Conservation (phyloP, 2,113 vertebrate species). For the Trinectes maculatus region DNA sequence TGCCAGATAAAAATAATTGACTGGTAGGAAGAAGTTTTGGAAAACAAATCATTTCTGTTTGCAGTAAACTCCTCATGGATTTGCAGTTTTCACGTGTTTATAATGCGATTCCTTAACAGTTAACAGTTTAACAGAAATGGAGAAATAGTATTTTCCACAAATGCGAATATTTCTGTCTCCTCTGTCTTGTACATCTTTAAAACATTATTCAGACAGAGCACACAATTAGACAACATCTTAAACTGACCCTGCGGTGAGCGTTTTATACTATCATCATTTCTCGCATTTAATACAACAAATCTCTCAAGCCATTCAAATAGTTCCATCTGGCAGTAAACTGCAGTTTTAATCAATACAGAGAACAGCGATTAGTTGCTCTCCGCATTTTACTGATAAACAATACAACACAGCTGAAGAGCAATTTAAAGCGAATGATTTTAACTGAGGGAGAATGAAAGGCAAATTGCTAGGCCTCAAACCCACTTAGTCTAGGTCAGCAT, state of each 20-base stretch:
- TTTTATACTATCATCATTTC: too few relatives aligned
- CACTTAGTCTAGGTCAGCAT: conserved; percentile 37
- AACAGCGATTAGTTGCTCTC: neutral
- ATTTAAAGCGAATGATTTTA: conserved; percentile 24
- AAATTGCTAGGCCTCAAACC: conserved; percentile 30
- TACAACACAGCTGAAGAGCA: neutral
- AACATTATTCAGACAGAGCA: neutral
- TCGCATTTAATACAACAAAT: neutral
- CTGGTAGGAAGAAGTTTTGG: too few relatives aligned
- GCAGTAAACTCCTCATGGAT: neutral
- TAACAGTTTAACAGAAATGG: neutral
- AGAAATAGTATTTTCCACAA: too few relatives aligned
- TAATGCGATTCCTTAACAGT: too few relatives aligned
- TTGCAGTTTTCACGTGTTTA: neutral
- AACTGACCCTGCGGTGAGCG: neutral
- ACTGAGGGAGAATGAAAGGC: conserved; percentile 28
- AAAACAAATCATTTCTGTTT: neutral
- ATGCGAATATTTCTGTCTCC: neutral
- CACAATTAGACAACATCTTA: neutral
- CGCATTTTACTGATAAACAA: conserved; percentile 1
- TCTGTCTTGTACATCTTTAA: neutral
- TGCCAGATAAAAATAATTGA: neutral
- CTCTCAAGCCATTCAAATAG: neutral
- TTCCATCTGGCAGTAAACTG: neutral
- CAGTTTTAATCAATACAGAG: neutral